These are phyloP conservation scores for Bombus polaris DNA, from an alignment of 1,140 invertebrate species.

Conservation along the genomic window DNA sequence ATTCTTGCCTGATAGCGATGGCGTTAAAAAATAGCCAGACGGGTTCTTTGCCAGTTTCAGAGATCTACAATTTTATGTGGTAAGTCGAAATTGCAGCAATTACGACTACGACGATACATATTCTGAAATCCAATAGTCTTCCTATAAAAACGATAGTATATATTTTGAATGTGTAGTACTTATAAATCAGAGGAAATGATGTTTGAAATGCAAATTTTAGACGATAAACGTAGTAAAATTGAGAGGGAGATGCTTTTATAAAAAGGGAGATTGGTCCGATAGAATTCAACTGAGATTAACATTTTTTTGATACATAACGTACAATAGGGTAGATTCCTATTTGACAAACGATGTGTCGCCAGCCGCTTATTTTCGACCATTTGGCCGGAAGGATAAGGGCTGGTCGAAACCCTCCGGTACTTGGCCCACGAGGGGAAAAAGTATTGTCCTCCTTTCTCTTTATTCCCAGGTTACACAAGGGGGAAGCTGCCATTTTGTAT, in stretches of 20 bases:
- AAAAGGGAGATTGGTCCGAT: neutral
- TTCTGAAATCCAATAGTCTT: neutral
- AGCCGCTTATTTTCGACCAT: slow-evolving; percentile 72
- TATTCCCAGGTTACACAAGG: slow-evolving; percentile 67
- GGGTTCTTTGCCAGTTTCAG: slow-evolving; percentile 97
- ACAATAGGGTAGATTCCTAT: slow-evolving; percentile 28
- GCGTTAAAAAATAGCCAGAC: slow-evolving; percentile 97
- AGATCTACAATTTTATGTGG: slow-evolving; percentile 99
- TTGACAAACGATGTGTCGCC: slow-evolving; percentile 47
- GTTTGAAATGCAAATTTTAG: neutral
- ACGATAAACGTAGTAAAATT: neutral
- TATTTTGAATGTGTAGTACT: neutral
- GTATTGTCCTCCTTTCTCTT: slow-evolving; percentile 79
- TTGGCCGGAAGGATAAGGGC: slow-evolving; percentile 72
- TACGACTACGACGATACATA: no score
- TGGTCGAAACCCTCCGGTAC: slow-evolving; percentile 69
- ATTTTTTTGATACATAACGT: slow-evolving; percentile 17
- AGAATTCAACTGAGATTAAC: slow-evolving; percentile 14
- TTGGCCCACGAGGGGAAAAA: slow-evolving; percentile 70
- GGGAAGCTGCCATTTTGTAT: slow-evolving; percentile 80
- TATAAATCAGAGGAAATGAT: neutral
- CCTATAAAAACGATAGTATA: neutral
- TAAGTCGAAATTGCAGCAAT: slow-evolving; percentile 83
- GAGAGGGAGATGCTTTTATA: neutral
- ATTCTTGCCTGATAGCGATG: slow-evolving; percentile 98